Evolutionary conservation across 1,140 invertebrate species (phyloP).

Genomic region (Anthonomus grandis): DNA sequence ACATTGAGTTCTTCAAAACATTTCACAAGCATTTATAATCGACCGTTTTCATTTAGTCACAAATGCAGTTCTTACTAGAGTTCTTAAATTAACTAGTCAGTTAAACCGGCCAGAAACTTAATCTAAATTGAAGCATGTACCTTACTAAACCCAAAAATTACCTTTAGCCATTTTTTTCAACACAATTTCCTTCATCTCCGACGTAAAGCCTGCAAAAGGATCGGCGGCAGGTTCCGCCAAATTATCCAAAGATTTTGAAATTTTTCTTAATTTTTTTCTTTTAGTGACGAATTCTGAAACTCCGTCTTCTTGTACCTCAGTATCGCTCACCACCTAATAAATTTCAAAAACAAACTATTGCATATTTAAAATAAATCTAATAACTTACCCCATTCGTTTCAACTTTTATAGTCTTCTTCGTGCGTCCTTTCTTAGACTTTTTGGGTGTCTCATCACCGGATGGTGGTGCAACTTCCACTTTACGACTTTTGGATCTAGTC

Average conservation of each 20-base stretch:
- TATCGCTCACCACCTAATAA: too few relatives aligned
- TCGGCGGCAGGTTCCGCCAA: conserved; percentile 1
- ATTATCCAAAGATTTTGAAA: conserved; percentile 3
- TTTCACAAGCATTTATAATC: too few relatives aligned
- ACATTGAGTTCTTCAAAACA: too few relatives aligned
- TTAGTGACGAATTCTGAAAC: background rate
- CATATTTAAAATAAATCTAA: background rate
- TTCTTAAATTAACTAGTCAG: too few relatives aligned
- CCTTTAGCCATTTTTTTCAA: too few relatives aligned
- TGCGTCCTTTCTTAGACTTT: background rate
- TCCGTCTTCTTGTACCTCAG: background rate
- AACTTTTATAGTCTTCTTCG: background rate
- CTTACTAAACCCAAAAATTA: too few relatives aligned
- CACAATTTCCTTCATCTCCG: conserved; percentile 33
- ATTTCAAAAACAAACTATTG: too few relatives aligned
- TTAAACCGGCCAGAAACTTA: too few relatives aligned
- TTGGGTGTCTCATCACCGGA: conserved; percentile 6
- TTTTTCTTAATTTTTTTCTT: conserved; percentile 1
- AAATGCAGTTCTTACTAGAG: too few relatives aligned
- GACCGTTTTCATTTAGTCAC: too few relatives aligned
- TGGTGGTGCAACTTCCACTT: background rate
- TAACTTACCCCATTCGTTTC: background rate
- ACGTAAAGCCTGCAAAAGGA: conserved; percentile 23
- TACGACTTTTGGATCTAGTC: conserved; percentile 12
- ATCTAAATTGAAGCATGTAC: too few relatives aligned